Evolutionary conservation across 1,140 invertebrate genomes (phyloP).

Genomic region (Nephila pilipes): DNA sequence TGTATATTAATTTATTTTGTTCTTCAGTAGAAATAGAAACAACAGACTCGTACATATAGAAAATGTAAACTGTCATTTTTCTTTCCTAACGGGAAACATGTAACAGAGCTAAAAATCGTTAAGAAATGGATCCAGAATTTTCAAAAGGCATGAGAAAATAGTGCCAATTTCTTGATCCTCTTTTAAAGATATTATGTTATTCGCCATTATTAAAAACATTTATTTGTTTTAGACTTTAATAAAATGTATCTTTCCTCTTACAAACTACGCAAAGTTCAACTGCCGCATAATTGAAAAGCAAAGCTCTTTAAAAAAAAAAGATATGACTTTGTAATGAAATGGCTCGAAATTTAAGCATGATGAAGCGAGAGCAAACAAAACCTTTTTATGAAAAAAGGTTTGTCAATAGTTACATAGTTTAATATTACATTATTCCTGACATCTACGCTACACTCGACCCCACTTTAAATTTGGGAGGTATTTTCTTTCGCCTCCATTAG

Average conservation of each 20-base stretch:
- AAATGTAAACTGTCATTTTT: too few species aligned
- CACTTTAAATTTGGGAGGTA: background rate
- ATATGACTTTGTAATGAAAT: background rate
- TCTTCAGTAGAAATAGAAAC: too few species aligned
- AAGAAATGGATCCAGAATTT: too few species aligned
- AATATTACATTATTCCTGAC: slow-evolving; percentile 41
- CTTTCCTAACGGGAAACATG: too few species aligned
- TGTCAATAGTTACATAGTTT: background rate
- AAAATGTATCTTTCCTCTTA: background rate
- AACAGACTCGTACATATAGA: too few species aligned
- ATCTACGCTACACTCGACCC: background rate
- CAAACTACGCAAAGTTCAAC: background rate
- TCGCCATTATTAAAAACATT: too few species aligned
- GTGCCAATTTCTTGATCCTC: too few species aligned
- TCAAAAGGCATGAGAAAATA: too few species aligned
- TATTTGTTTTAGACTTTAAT: too few species aligned
- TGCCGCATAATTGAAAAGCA: background rate
- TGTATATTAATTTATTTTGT: too few species aligned
- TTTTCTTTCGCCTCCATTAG: slow-evolving; percentile 21
- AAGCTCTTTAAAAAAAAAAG: background rate
- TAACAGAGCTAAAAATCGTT: too few species aligned
- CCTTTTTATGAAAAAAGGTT: background rate
- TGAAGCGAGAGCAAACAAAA: background rate
- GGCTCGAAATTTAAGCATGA: background rate
- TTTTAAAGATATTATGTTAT: too few species aligned